Percentiles rank a stretch among this genome's conserved stretches.
These are phyloP conservation scores for Hippocampus kuda DNA, from an alignment of 2,797 vertebrate species.

Conservation along the genomic window DNA sequence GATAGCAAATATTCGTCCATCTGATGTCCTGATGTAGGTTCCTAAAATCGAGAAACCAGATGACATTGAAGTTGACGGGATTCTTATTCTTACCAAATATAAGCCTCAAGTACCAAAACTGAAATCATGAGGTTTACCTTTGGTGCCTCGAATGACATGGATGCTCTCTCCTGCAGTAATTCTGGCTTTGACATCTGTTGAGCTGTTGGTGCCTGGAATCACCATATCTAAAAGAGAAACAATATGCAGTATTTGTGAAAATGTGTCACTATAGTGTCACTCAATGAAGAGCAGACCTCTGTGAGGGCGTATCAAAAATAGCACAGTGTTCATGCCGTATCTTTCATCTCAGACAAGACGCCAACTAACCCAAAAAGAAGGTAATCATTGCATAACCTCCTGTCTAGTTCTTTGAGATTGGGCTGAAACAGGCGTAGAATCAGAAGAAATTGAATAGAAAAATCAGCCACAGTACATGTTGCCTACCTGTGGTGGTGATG, in stretches of 20 bases:
- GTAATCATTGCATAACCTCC: too few species aligned
- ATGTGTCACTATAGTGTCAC: not conserved
- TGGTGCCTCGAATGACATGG: conserved; percentile 87
- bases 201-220: conserved; percentile 86
- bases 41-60: conserved; percentile 55
- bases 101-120: not conserved
- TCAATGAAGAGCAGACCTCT: not conserved
- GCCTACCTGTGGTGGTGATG: conserved; percentile 87
- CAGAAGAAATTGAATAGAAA: not conserved
- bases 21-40: conserved; percentile 86
- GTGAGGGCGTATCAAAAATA: too few species aligned
- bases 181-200: conserved; percentile 82
- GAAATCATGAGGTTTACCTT: conserved; percentile 63
- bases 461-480: not conserved
- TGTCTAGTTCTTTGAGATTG: too few species aligned
- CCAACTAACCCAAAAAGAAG: not conserved
- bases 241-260: not conserved
- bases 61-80: not conserved
- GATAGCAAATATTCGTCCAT: conserved; percentile 92
- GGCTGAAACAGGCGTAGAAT: not conserved
- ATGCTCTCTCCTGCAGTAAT: conserved; percentile 87
- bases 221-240: conserved; percentile 74
- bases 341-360: not conserved
- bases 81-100: not conserved
- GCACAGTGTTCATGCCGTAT: too few species aligned